Percentiles rank a stretch among this genome's conserved stretches.
These are phyloP conservation scores for Oxystoma pomonae DNA, from an alignment of 2,888 invertebrate species.

Conservation along the genomic window DNA sequence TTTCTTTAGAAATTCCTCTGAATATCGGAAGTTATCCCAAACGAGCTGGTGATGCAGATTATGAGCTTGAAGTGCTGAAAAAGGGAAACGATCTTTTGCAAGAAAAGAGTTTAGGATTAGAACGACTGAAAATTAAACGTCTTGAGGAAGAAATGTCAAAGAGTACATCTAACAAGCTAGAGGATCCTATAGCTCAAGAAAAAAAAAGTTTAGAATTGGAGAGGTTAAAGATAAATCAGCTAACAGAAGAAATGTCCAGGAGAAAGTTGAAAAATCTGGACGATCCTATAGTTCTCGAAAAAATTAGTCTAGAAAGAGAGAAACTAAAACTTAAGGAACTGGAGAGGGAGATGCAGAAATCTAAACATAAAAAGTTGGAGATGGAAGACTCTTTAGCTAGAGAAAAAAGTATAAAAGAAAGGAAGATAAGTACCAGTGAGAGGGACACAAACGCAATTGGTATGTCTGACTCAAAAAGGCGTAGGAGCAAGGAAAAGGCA, in stretches of 20 bases:
- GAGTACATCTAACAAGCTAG: not conserved
- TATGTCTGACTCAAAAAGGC: slow-evolving; percentile 3
- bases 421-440: slow-evolving; percentile 25
- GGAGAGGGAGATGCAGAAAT: not conserved
- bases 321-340: slow-evolving; percentile 14
- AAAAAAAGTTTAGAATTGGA: slow-evolving; percentile 7
- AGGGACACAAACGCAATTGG: slow-evolving; percentile 25
- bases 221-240: not conserved
- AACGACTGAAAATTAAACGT: not conserved
- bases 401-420: slow-evolving; percentile 27
- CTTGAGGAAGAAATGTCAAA: not conserved
- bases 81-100: too few relatives aligned
- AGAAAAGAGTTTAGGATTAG: not conserved
- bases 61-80: slow-evolving; percentile 10
- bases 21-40: not conserved
- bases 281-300: not conserved
- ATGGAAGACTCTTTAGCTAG: too few relatives aligned
- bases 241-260: not conserved
- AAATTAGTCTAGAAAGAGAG: slow-evolving; percentile 10
- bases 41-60: not conserved
- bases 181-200: not conserved
- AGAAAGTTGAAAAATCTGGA: not conserved
- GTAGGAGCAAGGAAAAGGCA: slow-evolving; percentile 9
- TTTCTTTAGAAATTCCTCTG: not conserved
- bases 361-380: slow-evolving; percentile 25